These are phyloP conservation scores for Chymomyza caudatula DNA, from an alignment of 2,888 invertebrate species.

Conservation along the genomic window DNA sequence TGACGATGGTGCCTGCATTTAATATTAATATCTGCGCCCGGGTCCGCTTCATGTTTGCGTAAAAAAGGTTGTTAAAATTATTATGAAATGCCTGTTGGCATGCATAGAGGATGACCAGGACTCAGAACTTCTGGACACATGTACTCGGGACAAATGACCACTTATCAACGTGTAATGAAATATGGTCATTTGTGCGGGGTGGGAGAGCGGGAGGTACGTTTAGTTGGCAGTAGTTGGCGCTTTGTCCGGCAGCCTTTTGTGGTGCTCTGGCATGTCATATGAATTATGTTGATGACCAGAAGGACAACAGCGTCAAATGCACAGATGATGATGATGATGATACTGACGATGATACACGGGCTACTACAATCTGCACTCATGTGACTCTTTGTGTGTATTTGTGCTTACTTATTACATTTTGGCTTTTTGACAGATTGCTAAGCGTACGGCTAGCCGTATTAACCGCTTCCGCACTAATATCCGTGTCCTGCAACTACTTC, in stretches of 20 bases:
- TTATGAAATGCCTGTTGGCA: conserved; percentile 76
- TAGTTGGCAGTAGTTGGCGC: conserved; percentile 39
- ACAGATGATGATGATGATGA: background rate
- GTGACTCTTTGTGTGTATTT: conserved; percentile 6
- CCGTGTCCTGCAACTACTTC: conserved; percentile 63
- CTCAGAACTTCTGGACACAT: too few relatives aligned
- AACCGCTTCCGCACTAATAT: conserved; percentile 67
- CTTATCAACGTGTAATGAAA: conserved; percentile 68
- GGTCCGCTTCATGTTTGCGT: conserved; percentile 43
- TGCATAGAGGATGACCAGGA: conserved; percentile 19
- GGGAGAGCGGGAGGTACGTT: conserved; percentile 26
- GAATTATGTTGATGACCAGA: conserved; percentile 58
- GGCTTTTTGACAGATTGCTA: conserved; percentile 71
- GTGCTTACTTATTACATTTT: conserved; percentile 68
- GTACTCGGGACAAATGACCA: conserved; percentile 60
- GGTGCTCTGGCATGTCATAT: conserved; percentile 51
- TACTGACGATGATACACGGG: conserved; percentile 31
- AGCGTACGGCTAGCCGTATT: conserved; percentile 44
- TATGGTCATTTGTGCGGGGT: conserved; percentile 45
- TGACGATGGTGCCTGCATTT: conserved; percentile 36
- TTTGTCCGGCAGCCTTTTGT: conserved; percentile 52
- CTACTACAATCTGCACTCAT: background rate
- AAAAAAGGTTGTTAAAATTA: conserved; percentile 70
- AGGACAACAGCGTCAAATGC: background rate
- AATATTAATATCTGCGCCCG: conserved; percentile 49